Evolutionary conservation across 2,113 vertebrate genomes (phyloP).

Genomic region (Antechinus stuartii): DNA sequence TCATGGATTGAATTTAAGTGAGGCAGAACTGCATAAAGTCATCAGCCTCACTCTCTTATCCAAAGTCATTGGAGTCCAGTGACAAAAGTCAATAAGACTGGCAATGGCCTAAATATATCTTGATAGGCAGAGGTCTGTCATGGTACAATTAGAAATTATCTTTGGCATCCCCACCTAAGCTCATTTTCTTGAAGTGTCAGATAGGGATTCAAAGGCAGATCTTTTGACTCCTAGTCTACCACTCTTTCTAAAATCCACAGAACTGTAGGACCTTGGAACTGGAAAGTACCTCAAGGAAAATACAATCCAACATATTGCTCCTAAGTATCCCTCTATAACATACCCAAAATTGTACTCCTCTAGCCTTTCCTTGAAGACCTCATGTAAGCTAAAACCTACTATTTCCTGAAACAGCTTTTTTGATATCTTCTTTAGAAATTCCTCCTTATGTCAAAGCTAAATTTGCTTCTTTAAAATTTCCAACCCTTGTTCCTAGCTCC

Average conservation of each 20-base stretch:
- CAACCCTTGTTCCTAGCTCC: neutral
- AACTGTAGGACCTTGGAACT: neutral
- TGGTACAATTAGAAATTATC: neutral
- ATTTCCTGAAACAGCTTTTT: neutral
- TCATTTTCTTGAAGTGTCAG: neutral
- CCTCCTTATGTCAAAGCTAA: neutral
- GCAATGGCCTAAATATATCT: neutral
- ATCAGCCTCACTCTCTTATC: neutral
- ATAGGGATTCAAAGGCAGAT: neutral
- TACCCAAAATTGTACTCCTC: neutral
- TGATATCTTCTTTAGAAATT: neutral
- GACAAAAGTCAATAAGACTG: neutral
- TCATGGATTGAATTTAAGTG: too few species aligned
- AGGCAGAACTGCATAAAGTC: neutral
- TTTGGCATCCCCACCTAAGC: neutral
- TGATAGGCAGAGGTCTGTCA: neutral
- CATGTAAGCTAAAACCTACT: neutral
- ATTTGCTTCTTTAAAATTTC: neutral
- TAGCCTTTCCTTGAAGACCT: neutral
- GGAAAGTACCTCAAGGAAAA: neutral
- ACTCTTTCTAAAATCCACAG: neutral
- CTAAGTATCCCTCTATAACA: neutral
- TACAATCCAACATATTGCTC: neutral
- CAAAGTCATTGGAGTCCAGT: neutral
- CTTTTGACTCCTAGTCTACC: neutral